These are phyloP conservation scores for Cephalotes varians DNA, from an alignment of 2,888 invertebrate genomes.

Conservation along the genomic window DNA sequence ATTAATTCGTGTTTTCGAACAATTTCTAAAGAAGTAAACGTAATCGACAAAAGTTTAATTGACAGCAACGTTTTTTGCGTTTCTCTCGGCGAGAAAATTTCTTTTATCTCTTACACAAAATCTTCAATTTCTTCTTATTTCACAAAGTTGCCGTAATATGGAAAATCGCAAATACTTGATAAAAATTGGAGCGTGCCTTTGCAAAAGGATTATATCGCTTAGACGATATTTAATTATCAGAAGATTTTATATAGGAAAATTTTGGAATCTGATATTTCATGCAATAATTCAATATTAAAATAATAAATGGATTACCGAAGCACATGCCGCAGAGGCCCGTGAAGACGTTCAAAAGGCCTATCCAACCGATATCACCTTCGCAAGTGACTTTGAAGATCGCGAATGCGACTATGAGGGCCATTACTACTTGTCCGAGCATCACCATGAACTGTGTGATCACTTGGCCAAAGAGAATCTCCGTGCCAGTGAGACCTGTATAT, in stretches of 20 bases:
- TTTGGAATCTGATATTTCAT: not conserved
- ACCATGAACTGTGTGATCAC: constrained; percentile 95
- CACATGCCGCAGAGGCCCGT: constrained; percentile 98
- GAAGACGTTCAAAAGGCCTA: constrained; percentile 91
- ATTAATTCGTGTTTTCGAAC: not conserved
- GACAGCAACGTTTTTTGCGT: not conserved
- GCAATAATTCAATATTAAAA: not conserved
- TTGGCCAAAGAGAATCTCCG: constrained; percentile 95
- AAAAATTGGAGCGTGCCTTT: not conserved
- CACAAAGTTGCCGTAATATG: not conserved
- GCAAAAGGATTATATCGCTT: not conserved
- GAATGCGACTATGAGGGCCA: constrained; percentile 93
- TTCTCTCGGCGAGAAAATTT: no score
- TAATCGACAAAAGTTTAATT: not conserved
- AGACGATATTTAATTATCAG: not conserved
- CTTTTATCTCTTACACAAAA: not conserved
- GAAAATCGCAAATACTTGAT: not conserved
- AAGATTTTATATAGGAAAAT: not conserved
- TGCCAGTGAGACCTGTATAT: constrained; percentile 88
- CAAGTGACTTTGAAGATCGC: constrained; percentile 92
- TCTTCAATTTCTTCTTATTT: constrained; percentile 3
- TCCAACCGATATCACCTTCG: constrained; percentile 91
- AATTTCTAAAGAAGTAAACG: not conserved
- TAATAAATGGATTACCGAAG: constrained; percentile 89
- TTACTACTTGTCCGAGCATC: constrained; percentile 93